phyloP scores from a whole-genome alignment of 1,140 invertebrate genomes.

The Coelopa frigida region DNA sequence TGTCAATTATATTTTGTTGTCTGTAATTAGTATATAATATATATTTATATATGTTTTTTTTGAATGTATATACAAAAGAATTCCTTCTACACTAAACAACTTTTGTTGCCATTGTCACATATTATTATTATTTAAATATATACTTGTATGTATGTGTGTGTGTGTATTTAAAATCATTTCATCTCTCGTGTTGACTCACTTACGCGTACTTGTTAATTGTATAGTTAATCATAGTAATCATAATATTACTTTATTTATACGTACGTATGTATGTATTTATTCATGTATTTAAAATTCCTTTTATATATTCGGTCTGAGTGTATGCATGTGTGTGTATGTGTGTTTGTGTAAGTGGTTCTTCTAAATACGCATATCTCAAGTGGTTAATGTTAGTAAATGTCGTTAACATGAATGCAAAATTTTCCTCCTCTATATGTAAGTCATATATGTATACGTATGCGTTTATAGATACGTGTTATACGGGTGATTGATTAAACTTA shows the following conservation, averaged over 20 bases:
- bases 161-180: too few relatives aligned
- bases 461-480: background rate
- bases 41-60: constrained; percentile 11
- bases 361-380: too few relatives aligned
- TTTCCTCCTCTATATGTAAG: background rate
- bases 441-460: background rate
- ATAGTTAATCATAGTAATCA: background rate
- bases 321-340: background rate
- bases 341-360: too few relatives aligned
- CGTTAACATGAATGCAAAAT: background rate
- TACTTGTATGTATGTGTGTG: too few relatives aligned
- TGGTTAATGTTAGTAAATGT: too few relatives aligned
- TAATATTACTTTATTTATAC: constrained; percentile 6
- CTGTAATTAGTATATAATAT: constrained; percentile 6
- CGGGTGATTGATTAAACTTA: background rate
- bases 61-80: constrained; percentile 13
- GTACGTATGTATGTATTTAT: too few relatives aligned
- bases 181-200: too few relatives aligned
- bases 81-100: constrained; percentile 16
- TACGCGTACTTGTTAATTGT: background rate
- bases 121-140: too few relatives aligned
- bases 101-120: too few relatives aligned
- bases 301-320: background rate
- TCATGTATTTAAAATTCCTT: background rate
- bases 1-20: constrained; percentile 13